A percentile compares a stretch with the other conserved stretches of the same genome.
These are phyloP conservation scores for Labia minor DNA, from an alignment of 2,888 invertebrate species.

Conservation along the genomic window DNA sequence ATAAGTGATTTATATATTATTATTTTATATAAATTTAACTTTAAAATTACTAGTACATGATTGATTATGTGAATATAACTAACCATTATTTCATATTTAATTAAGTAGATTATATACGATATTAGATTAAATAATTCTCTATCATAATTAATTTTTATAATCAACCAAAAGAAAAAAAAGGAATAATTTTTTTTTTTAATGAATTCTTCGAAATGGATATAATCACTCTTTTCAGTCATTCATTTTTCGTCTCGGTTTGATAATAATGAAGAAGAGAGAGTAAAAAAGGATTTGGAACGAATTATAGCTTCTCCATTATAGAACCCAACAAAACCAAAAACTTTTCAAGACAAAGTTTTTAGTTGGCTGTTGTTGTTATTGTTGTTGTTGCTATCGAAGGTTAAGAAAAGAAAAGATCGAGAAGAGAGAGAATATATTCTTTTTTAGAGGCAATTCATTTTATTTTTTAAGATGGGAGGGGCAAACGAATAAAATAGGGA, in stretches of 20 bases:
- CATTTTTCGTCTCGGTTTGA: conserved; percentile 7
- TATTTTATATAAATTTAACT: too few relatives aligned
- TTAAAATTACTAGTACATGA: too few relatives aligned
- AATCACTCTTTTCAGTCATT: background rate
- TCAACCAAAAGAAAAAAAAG: background rate
- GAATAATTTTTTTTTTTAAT: background rate
- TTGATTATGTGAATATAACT: too few relatives aligned
- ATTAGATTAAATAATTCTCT: background rate
- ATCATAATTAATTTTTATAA: background rate
- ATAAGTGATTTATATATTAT: too few relatives aligned
- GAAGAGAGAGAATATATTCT: background rate
- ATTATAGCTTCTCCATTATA: conserved; percentile 3
- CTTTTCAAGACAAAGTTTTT: conserved; percentile 2
- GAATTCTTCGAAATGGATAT: background rate
- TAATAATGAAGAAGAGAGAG: background rate
- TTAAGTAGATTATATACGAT: too few relatives aligned
- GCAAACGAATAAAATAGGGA: background rate
- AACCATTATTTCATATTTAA: too few relatives aligned
- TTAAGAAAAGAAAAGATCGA: background rate
- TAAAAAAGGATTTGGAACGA: background rate
- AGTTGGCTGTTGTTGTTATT: background rate
- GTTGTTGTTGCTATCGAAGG: conserved; percentile 2
- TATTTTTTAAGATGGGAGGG: background rate
- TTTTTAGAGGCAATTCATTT: background rate
- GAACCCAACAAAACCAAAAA: background rate